Base-by-base conservation (phyloP, 2,113 vertebrate species). In the Rhabdomys dilectus region DNA sequence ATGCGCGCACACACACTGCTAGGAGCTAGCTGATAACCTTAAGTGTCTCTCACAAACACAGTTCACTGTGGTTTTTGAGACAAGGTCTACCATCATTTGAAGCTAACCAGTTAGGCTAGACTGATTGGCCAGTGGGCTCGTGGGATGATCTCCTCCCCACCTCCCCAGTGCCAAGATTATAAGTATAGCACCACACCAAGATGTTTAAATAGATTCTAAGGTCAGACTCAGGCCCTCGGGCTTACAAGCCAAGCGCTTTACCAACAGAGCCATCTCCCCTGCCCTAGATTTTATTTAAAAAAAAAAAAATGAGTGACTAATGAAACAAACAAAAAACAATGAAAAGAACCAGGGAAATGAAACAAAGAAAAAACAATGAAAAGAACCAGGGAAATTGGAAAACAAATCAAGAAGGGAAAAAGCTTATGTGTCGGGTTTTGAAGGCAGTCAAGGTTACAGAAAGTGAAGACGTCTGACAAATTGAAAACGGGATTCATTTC, bases 1-100 rank as follows among this genome's bases (percentile, higher is more conserved):
- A 5, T 21, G 36, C 10, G 26, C 2, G 2, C 1, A 4, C 6
- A 1, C 7, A 9, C 19, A 11, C 24, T 62, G n/a, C 7, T 26
- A 9, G 22, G 24, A 13, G 3, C 81, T 29, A 24, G 7, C 3
- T 15, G 24, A 62, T 29, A 34, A 84, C 56, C 24, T 39, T 24
- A 62, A 84, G n/a, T 17, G 2, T 42, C 81, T 42, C 56, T 62
- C 81, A 42, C n/a, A 60, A 82, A 60, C 56, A 26, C 56, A 60
- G 24, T 62, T 7, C 81, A 31, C 81, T 24, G 16, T 31, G 58
- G 7, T 29, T 62, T 39, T 84, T 26, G n/a, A 39, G 58, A 29
- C 12, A 84, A 62, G 81, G 24, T 62, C 80, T 60, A 5, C 12
- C 58, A 84, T 62, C 60, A 39, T 42, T 24, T 17, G n/a, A 58